Percentiles rank a stretch among this genome's conserved stretches.
Evolutionary conservation across 2,113 vertebrate species (phyloP).

Genomic region (Lasiurus borealis): DNA sequence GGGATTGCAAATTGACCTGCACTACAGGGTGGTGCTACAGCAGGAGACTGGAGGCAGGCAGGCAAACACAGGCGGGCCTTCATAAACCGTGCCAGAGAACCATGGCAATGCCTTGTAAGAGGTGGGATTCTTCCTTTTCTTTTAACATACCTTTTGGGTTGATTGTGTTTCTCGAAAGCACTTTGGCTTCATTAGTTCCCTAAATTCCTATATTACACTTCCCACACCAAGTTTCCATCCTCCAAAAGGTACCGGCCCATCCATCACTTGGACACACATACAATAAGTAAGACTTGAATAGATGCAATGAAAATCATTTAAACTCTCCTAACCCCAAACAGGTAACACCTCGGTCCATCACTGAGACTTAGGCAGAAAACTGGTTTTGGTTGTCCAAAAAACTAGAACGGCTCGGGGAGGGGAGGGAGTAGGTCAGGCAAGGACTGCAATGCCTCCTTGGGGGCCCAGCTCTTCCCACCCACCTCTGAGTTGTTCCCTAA

Average conservation of each 20-base stretch:
- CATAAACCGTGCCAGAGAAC: not conserved
- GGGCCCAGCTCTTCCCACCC: not conserved
- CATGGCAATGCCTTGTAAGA: not conserved
- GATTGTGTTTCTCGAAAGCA: not conserved
- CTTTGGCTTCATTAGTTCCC: not conserved
- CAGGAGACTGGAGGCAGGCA: not conserved
- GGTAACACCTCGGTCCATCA: not conserved
- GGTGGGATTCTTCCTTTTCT: not conserved
- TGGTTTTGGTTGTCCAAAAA: not conserved
- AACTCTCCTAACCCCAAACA: not conserved
- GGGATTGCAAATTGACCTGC: not conserved
- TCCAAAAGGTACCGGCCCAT: too few relatives aligned
- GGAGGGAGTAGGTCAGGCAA: not conserved
- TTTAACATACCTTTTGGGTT: not conserved
- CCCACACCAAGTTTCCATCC: accelerated
- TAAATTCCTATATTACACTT: not conserved
- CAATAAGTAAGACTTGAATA: not conserved
- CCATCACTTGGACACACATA: not conserved
- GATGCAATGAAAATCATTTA: not conserved
- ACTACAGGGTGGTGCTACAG: not conserved
- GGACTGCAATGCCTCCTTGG: not conserved
- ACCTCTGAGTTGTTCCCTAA: not conserved
- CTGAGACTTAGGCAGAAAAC: not conserved
- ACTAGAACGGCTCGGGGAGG: accelerated
- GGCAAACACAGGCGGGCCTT: not conserved